Evolutionary conservation across 1,140 invertebrate genomes (phyloP), one percentile per base, ranked within the genome.

Genomic region (Drosophila melanogaster): DNA sequence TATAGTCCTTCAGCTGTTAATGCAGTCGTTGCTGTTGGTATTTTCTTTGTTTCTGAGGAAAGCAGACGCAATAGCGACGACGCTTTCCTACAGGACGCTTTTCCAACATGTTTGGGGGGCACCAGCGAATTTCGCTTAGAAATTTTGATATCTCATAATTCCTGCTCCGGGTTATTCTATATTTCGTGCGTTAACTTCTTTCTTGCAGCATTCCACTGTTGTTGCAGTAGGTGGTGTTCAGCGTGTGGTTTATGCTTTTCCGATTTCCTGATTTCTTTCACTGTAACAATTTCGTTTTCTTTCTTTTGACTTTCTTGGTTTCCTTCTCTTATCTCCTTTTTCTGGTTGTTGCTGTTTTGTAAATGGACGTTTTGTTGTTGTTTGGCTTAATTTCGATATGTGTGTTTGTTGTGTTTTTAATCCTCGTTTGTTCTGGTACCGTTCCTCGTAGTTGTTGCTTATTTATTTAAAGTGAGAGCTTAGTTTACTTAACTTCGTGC

Each of bases 1-100:
- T 53, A 37, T 57, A 53, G 14, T 58, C 41, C 40, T 72, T 57
- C 46, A 65, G 33, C 40, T 26, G 49, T 26, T 58, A 54, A 24
- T 58, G 54, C 53, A 51, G 46, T 58, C 62, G 64, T 69, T 69
- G 70, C 57, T 78, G 83, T 22, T 79, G 66, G 40, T 60, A 87
- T 81, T 73, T 83, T 76, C 83, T 86, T 86, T 87, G 83, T 87
- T 83, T 86, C 70, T 77, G 55, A 55, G 84, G 84, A 66, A 77
- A 79, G 79, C 75, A 78, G 62, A 83, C 61, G 83, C 83, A 83
- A 72, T 79, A 79, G 75, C 83, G 83, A 77, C 83, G 66, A 76
- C 61, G 61, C 69, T 86, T 86, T n/a, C 70, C 70, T 60, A 40
- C 54, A 57, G 66, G 62, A 49, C 53, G 61, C 33, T 58, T 59